These are phyloP conservation scores for Jacana jacana DNA, from an alignment of 2,113 vertebrate species.

Conservation along the genomic window DNA sequence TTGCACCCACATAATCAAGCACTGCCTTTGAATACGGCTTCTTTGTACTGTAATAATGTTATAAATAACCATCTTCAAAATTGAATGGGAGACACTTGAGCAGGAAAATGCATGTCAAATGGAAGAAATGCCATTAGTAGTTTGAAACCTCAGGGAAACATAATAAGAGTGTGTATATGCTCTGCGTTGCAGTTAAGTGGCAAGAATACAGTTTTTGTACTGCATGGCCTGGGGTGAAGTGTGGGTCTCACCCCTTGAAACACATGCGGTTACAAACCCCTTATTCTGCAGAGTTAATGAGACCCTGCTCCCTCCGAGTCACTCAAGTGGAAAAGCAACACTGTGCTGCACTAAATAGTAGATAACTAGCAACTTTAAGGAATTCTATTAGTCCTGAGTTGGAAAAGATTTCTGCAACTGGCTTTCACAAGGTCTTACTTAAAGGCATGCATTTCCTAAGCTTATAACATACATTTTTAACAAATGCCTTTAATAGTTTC, in stretches of 20 bases:
- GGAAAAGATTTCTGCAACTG: not conserved
- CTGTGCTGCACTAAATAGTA: not conserved
- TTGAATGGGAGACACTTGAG: slow-evolving; percentile 32
- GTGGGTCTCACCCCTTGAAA: not conserved
- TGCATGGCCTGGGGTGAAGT: not conserved
- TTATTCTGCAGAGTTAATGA: not conserved
- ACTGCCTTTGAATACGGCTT: not conserved
- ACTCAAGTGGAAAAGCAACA: not conserved
- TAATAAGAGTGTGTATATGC: not conserved
- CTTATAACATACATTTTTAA: not conserved
- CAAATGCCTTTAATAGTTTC: not conserved
- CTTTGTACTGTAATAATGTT: slow-evolving; percentile 45
- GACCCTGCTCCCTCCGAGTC: not conserved
- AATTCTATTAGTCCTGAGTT: not conserved
- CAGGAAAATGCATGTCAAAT: slow-evolving; percentile 10
- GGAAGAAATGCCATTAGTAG: slow-evolving; percentile 10
- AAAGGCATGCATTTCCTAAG: not conserved
- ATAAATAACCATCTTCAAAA: slow-evolving; percentile 32
- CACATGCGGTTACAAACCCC: not conserved
- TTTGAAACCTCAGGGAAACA: not conserved
- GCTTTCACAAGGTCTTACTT: not conserved
- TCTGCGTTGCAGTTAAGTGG: not conserved
- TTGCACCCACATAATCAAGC: slow-evolving; percentile 25
- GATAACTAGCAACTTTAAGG: not conserved
- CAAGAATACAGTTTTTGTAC: not conserved